A percentile compares a stretch with the other conserved stretches of the same genome.
Evolutionary conservation across 2,888 invertebrate genomes (phyloP).

Genomic region (Campoletis raptor): DNA sequence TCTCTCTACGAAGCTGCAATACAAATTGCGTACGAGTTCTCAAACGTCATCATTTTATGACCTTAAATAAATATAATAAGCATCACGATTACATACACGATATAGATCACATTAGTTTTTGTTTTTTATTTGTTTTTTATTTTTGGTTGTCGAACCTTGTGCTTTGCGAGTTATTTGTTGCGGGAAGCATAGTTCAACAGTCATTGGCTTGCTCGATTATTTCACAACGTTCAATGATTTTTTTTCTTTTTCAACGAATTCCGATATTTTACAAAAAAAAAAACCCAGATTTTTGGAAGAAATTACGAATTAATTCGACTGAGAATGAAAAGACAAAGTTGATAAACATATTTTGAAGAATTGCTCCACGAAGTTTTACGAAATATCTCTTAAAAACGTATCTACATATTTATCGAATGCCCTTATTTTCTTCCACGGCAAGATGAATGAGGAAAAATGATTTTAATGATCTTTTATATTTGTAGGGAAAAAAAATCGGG

Average conservation of each 20-base stretch:
- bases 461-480: neutral
- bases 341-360: neutral
- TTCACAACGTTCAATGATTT: neutral
- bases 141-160: constrained; percentile 55
- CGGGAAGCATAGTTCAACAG: constrained; percentile 37
- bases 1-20: neutral
- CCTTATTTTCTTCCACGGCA: too few relatives aligned
- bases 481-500: neutral
- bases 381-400: too few relatives aligned
- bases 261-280: neutral
- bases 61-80: constrained; percentile 59
- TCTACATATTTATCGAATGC: too few relatives aligned
- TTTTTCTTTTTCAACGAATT: neutral
- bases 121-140: neutral
- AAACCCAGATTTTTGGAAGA: neutral
- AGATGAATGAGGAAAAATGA: neutral
- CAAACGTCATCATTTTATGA: constrained; percentile 29
- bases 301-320: neutral
- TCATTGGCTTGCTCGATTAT: neutral
- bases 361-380: neutral
- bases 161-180: constrained; percentile 44
- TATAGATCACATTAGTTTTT: constrained; percentile 56
- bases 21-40: neutral
- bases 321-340: neutral
- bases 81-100: constrained; percentile 48